Evolutionary conservation across 2,888 invertebrate species (phyloP), one percentile per base, ranked within the genome.

Genomic region (Theretra japonica): DNA sequence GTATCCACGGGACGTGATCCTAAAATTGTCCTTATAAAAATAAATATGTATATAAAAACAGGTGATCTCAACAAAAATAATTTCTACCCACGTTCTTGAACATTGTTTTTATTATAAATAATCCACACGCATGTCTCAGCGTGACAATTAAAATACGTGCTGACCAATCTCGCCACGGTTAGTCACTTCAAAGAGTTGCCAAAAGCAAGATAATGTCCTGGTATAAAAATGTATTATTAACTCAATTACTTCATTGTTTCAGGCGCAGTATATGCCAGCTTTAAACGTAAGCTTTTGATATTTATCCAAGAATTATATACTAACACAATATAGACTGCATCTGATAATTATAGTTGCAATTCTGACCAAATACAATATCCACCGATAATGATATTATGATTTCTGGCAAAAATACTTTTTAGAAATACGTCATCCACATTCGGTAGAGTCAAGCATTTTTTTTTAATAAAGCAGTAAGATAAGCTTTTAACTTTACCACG

Each of bases 161-260:
- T 60, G 60, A 21, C 11, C 6, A 23, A 23, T 23, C 5, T 65
- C 23, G 0, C 58, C 23, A 48, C 48, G 48, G 41, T 65, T 65
- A 65, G 41, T 65, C 65, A 65, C 65, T 21, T n/a, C 41, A 65
- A 41, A 25, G 17, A 15, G 41, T 23, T 65, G 65, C 65, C 65
- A 65, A 48, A 62, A 65, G 5, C 21, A n/a, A 48, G 48, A 65
- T 48, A 41, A 21, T 62, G 15, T 11, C 15, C 30, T 21, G 62
- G 21, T 23, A 23, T 21, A 65, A 41, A 41, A 23, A 65, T 41
- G 3, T 4, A 23, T 21, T 11, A 41, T 23, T 41, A 6, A 53
- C 53, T 53, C n/a, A n/a, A 53, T 53, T n/a, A 53, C n/a, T n/a
- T 53, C 53, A 53, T 53, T 53, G 53, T 53, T n/a, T 53, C n/a